Conservation (phyloP, 2,797 vertebrate species). For the Parauchenoglanis ngamensis region DNA sequence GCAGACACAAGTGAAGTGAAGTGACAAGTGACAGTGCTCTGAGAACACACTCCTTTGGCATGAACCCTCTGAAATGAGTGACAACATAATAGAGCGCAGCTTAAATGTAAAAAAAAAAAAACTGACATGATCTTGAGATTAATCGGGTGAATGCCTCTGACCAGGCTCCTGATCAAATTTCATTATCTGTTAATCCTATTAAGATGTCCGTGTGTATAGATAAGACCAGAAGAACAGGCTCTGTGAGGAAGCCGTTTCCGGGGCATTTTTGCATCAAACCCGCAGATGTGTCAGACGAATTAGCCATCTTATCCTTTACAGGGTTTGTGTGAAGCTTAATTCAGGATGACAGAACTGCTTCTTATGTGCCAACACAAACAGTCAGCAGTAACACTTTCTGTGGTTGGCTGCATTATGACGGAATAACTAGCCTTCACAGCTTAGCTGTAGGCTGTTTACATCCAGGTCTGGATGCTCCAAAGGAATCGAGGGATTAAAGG, state of each 20-base stretch:
- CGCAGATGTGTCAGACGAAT: not conserved
- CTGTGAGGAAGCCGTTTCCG: not conserved
- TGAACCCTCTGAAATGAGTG: constrained; percentile 28
- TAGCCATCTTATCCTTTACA: constrained; percentile 34
- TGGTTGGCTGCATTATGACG: not conserved
- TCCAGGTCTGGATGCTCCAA: not conserved
- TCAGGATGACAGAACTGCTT: constrained; percentile 49
- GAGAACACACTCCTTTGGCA: constrained; percentile 27
- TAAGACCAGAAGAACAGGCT: constrained; percentile 36
- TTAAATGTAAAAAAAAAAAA: constrained; percentile 8
- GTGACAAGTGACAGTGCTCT: not conserved
- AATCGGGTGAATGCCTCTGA: constrained; percentile 12
- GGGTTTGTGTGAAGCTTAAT: constrained; percentile 47
- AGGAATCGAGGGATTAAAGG: constrained; percentile 3
- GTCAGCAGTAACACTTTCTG: constrained; percentile 6
- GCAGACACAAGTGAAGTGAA: not conserved
- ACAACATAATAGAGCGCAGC: constrained; percentile 27
- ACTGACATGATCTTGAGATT: constrained; percentile 18
- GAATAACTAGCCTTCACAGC: constrained; percentile 1
- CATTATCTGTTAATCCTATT: constrained; percentile 33
- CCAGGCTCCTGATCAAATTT: constrained; percentile 8
- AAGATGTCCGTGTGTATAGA: not conserved
- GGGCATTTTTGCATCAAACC: not conserved
- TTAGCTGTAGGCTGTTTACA: constrained; percentile 42
- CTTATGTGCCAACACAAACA: constrained; percentile 49